Evolutionary conservation across 2,888 invertebrate species (phyloP), one percentile per base, ranked within the genome.

Genomic region (Sipha maydis): DNA sequence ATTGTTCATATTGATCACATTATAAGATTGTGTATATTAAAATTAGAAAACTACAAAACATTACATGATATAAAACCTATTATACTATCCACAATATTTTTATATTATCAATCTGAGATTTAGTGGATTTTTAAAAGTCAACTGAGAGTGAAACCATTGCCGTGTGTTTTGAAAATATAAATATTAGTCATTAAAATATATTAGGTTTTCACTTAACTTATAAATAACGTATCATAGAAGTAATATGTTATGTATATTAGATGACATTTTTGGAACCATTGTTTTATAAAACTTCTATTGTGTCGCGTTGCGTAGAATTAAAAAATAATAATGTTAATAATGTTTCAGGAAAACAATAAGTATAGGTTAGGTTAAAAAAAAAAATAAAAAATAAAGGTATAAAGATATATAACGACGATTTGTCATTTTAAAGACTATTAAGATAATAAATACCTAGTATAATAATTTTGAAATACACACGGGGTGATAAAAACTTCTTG

Each of bases 391-490:
- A n/a, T n/a, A n/a, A n/a, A n/a, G n/a, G n/a, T n/a, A n/a, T n/a
- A n/a, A 3, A 34, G 34, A 4, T 34, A 34, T 34, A 34, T 7
- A 7, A 61, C 61, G 61, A 38, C 41, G 80, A 82, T 67, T 69
- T 69, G 82, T 82, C 41, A 67, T 38, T 67, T 80, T 80, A 67
- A 38, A 54, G n/a, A 61, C 38, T 67, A 80, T 82, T 38, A 82
- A 54, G 19, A 79, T 79, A 79, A n/a, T 48, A 77, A 77, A 28
- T 28, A 69, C 4, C 14, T 25, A 28, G 14, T 28, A 69, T n/a
- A 25, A 56, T 69, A 28, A 41, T 25, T 76, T 76, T n/a, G 48
- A 76, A 25, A n/a, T 8, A 41, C 14, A n/a, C 14, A n/a, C 1
- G 9, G 19, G 28, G n/a, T 8, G 28, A 69, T 69, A 28, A 8